Evolutionary conservation across 2,113 vertebrate species (phyloP), one percentile per base, ranked within the genome.

Genomic region (Phodopus roborovskii): DNA sequence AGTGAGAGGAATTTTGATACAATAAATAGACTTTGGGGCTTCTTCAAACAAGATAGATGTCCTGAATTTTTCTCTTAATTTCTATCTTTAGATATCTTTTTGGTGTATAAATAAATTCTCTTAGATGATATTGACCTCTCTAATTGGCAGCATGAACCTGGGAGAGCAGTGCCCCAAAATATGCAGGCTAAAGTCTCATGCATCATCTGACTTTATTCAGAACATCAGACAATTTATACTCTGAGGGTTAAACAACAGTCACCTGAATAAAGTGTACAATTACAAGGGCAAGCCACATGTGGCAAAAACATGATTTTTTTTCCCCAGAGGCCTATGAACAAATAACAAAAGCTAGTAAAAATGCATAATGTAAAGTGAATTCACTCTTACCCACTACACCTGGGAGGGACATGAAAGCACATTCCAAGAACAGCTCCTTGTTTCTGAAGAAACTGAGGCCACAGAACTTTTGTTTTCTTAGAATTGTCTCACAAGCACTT

Each of bases 81-180:
- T 22, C 78, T 95, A 78, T 20, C 53, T 89, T 95, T 58, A 60
- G 92, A 75, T 91, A 87, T 94, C 10, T 6, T 91, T 84, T 90
- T 95, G 28, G 48, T 93, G 92, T 96, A 58, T 88, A 73, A 56
- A 73, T 97, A 62, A 96, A 86, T 97, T 13, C 95, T 98, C 45
- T 33, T 94, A 97, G 97, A 74, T 39, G 26, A 16, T 39, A 24
- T 26, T 39, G 39, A 82, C 22, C n/a, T n/a, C 12, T 82, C 22
- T 82, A 82, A 82, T 39, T 60, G 36, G 33, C 24, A 56, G 13
- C 79, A 60, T 82, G 36, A 82, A 82, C 53, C n/a, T 60, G 53
- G 22, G 53, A 39, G n/a, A 39, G 36, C 48, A 19, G 28, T 33
- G 28, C 16, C 48, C 50, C 3, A 64, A 78, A 78, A 50, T 53